phyloP scores from a whole-genome alignment of 2,888 invertebrate genomes.

The Noctua fimbriata region DNA sequence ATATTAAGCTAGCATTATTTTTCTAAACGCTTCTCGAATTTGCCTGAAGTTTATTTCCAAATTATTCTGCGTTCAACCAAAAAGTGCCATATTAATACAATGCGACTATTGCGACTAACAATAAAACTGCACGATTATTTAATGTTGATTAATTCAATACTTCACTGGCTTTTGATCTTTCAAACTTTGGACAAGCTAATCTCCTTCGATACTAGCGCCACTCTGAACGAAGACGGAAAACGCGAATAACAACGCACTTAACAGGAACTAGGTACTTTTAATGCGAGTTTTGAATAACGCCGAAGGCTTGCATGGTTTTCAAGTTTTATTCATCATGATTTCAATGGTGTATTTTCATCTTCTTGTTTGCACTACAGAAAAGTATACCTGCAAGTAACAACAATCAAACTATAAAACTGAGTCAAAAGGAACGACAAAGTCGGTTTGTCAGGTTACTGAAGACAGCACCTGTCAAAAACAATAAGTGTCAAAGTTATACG shows the following conservation, averaged over 20 bases:
- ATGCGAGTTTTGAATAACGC: background rate
- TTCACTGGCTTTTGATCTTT: background rate
- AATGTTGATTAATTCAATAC: background rate
- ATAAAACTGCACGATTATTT: background rate
- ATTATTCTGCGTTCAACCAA: background rate
- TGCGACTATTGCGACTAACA: background rate
- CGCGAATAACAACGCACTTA: no score
- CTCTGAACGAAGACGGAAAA: background rate
- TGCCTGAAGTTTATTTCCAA: background rate
- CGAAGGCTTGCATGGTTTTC: background rate
- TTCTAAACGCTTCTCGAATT: background rate
- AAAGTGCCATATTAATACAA: background rate
- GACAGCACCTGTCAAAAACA: constrained; percentile 12
- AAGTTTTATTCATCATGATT: background rate
- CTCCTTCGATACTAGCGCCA: background rate
- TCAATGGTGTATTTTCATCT: background rate
- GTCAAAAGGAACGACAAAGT: background rate
- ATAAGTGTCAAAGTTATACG: constrained; percentile 4
- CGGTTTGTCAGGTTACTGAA: background rate
- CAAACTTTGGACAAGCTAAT: background rate
- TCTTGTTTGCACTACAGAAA: background rate
- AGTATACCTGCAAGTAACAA: background rate
- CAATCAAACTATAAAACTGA: background rate
- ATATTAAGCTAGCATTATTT: background rate
- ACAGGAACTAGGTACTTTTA: background rate